These are phyloP conservation scores for Dipus sagitta DNA, from an alignment of 2,797 vertebrate species.

Conservation along the genomic window DNA sequence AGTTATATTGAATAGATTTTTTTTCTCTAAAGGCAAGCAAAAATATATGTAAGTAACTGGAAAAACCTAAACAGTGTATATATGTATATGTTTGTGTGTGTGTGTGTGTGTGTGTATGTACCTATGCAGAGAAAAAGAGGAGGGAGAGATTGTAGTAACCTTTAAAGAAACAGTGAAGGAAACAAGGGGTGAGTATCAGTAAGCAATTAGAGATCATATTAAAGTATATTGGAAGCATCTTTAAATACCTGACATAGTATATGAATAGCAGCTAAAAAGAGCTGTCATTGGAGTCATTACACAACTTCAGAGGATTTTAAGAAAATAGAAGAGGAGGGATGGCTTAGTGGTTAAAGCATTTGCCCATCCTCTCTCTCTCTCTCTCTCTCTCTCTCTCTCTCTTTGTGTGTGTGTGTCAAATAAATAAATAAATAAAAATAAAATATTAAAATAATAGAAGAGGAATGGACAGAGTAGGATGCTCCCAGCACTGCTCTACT, in stretches of 20 bases:
- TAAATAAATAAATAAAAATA: too few relatives aligned
- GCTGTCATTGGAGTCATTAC: neutral
- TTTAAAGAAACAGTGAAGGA: constrained; percentile 34
- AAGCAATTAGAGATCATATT: neutral
- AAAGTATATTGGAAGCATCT: neutral
- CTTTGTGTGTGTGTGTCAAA: too few relatives aligned
- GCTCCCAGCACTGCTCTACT: too few relatives aligned
- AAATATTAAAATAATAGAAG: too few relatives aligned
- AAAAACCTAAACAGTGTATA: neutral
- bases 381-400: too few relatives aligned
- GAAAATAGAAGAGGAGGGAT: neutral
- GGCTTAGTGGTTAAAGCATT: too few relatives aligned
- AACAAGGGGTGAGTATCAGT: neutral
- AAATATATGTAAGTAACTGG: neutral
- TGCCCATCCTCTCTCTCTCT: too few relatives aligned
- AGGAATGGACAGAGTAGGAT: neutral
- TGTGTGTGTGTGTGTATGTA: too few relatives aligned
- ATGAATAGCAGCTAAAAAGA: neutral
- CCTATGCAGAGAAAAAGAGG: neutral
- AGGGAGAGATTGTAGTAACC: neutral
- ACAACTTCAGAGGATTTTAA: neutral
- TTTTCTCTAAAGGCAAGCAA: neutral
- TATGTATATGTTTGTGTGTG: too few relatives aligned
- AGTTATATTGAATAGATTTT: neutral
- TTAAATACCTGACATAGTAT: neutral